Conservation (phyloP, 2,797 vertebrate genomes). For the Gymnothorax javanicus region DNA sequence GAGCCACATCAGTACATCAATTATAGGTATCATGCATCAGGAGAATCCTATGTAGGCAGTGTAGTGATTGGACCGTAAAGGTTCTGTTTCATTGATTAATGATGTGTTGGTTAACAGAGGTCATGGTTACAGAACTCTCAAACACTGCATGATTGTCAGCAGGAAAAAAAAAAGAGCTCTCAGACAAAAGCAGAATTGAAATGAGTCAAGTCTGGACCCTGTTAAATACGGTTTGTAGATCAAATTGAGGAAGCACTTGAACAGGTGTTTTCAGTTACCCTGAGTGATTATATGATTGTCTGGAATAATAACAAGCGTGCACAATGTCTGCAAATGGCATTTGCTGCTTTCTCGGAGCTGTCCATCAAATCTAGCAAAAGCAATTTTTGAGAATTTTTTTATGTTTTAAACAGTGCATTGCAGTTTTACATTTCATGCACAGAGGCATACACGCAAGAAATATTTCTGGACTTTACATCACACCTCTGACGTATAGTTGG, state of each 20-base stretch:
- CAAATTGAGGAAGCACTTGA: background rate
- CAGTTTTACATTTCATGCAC: background rate
- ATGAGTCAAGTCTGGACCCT: background rate
- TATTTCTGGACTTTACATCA: background rate
- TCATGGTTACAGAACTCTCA: too few relatives aligned
- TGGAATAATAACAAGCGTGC: background rate
- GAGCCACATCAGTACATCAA: background rate
- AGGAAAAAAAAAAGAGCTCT: background rate
- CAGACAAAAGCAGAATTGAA: background rate
- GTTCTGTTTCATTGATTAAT: background rate
- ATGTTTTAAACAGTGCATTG: background rate
- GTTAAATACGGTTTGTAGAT: background rate
- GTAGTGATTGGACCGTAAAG: background rate
- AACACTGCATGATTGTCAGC: background rate
- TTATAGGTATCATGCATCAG: background rate
- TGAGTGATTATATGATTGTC: slow-evolving; percentile 13
- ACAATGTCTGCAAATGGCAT: background rate
- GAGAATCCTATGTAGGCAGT: background rate
- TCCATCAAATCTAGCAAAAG: background rate
- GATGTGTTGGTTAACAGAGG: background rate
- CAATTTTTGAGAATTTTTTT: background rate
- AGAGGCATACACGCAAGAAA: background rate
- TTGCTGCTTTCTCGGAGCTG: background rate
- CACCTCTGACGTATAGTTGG: background rate
- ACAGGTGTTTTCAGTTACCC: background rate